Evolutionary conservation across 2,888 invertebrate genomes (phyloP), one percentile per base, ranked within the genome.

Genomic region (Drosophila mettleri): DNA sequence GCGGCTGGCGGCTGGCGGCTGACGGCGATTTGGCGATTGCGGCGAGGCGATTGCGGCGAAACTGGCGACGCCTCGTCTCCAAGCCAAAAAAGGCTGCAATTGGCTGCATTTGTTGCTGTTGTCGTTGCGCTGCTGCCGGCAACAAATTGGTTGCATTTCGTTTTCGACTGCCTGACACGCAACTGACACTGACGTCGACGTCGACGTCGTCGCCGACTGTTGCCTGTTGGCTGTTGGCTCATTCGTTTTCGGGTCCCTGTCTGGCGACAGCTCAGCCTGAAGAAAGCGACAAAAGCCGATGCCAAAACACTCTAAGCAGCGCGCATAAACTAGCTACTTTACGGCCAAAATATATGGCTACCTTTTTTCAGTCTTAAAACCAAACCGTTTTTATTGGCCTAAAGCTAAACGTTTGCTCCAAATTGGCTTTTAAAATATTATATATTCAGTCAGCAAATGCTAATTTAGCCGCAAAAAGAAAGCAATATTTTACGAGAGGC

Each of bases 91-190:
- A 74, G 79, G 78, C 74, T 80, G 80, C 54, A 54, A 54, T 54
- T 43, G 54, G 64, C 67, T 84, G 74, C 74, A 64, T 78, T 64
- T 66, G 43, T 33, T 33, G 43, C 43, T 49, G 41, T 27, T 33
- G 53, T 45, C 53, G 55, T 12, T 53, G 51, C 31, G 68, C 45
- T 61, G 66, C 74, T 68, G 74, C 63, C 62, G 75, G 79, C 76
- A 86, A 88, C 84, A 86, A 87, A 85, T 89, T 85, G 85, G 89
- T 84, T 85, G 88, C 89, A 85, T 89, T 89, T 85, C 78, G 85
- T 66, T 65, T 75, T 68, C 68, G 68, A 80, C 78, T 69, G 65
- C 45, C 64, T 68, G 74, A 81, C 73, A 74, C 77, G 73, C 81
- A 77, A 69, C 84, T 84, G 84, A 71, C 80, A 69, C 66, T 71